phyloP scores from a whole-genome alignment of 2,888 invertebrate genomes.

The Leptopilina drosophilae region DNA sequence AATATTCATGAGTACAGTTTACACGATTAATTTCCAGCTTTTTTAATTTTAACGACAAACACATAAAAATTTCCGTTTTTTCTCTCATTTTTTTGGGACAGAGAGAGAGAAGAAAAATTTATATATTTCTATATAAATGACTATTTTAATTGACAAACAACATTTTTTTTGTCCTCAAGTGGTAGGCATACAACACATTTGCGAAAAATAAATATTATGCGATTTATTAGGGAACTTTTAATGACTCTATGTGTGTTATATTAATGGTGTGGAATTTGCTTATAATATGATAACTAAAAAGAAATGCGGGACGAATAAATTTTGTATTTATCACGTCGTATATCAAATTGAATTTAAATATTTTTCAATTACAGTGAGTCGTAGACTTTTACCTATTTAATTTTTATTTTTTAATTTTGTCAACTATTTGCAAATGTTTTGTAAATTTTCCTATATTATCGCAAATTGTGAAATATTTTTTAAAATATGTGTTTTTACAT shows the following conservation, averaged over 20 bases:
- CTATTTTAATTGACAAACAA: not conserved
- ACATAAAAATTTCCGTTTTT: not conserved
- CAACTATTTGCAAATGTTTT: too few species aligned
- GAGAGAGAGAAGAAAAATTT: not conserved
- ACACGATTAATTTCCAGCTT: conserved; percentile 15
- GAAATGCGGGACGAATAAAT: not conserved
- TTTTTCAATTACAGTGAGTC: not conserved
- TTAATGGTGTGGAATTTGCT: not conserved
- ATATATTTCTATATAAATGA: not conserved
- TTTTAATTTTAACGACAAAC: not conserved
- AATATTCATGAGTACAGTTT: conserved; percentile 26
- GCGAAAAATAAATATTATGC: not conserved
- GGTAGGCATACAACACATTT: conserved; percentile 2
- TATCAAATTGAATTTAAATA: not conserved
- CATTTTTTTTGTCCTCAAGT: not conserved
- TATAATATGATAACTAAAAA: too few species aligned
- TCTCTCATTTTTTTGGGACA: too few species aligned
- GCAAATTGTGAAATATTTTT: too few species aligned
- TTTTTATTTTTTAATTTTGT: too few species aligned
- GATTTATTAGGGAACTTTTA: conserved; percentile 6
- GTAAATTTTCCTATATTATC: too few species aligned
- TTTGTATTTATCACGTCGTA: conserved; percentile 2
- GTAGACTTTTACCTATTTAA: too few species aligned
- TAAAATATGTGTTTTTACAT: too few species aligned
- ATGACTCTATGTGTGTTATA: not conserved